Conservation (phyloP, 1,140 invertebrate genomes). For the Drosophila mojavensis region DNA sequence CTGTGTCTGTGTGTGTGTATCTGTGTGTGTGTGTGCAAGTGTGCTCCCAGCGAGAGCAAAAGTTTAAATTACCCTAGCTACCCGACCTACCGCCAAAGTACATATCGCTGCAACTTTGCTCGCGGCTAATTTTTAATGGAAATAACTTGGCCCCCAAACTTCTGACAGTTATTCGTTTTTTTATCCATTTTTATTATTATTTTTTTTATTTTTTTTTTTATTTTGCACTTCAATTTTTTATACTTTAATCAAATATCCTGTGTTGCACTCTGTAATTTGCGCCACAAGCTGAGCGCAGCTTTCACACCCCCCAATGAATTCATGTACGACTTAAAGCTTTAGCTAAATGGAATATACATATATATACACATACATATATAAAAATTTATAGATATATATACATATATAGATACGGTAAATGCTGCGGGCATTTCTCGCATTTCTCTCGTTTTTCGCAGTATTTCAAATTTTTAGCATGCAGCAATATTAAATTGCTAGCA, state of each 20-base stretch:
- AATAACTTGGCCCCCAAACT: slow-evolving; percentile 61
- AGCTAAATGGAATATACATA: slow-evolving; percentile 10
- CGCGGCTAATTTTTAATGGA: slow-evolving; percentile 72
- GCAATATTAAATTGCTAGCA: slow-evolving; percentile 44
- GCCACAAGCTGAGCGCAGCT: slow-evolving; percentile 36
- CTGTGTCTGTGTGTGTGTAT: too few species aligned
- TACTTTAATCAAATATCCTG: slow-evolving; percentile 60
- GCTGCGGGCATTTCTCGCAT: slow-evolving; percentile 16
- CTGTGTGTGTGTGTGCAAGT: slow-evolving; percentile 24
- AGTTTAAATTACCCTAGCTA: slow-evolving; percentile 68
- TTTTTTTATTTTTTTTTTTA: slow-evolving; percentile 11
- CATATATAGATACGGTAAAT: slow-evolving; percentile 3
- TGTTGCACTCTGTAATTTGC: slow-evolving; percentile 46
- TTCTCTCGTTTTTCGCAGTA: slow-evolving; percentile 18
- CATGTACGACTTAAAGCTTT: not conserved
- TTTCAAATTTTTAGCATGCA: slow-evolving; percentile 25
- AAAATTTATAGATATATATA: not conserved
- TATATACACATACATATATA: not conserved
- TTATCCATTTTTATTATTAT: slow-evolving; percentile 16
- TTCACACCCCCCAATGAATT: slow-evolving; percentile 28
- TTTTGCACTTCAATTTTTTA: slow-evolving; percentile 58
- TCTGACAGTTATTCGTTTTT: not conserved
- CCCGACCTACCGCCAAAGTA: not conserved
- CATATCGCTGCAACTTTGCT: slow-evolving; percentile 40
- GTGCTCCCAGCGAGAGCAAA: slow-evolving; percentile 48